A percentile compares a stretch with the other conserved stretches of the same genome.
Conservation (phyloP, 2,888 invertebrate species). For the Laothoe populi region DNA sequence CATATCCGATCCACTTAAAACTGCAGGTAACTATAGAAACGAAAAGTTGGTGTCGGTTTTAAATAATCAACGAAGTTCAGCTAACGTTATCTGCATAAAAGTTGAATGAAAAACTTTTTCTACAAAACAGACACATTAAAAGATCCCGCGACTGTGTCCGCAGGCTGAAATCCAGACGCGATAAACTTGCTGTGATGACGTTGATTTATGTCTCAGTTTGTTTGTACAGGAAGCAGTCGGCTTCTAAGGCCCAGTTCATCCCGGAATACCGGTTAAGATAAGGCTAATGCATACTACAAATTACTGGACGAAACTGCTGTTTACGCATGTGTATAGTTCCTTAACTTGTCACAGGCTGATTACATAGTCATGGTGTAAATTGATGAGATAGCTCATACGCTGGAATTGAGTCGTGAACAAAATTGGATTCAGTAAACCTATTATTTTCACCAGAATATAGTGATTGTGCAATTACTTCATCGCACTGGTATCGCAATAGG, state of each 20-base stretch:
- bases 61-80: constrained; percentile 33
- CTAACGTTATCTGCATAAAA: constrained; percentile 50
- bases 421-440: too few relatives aligned
- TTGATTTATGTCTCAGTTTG: constrained; percentile 82
- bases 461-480: too few relatives aligned
- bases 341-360: background rate
- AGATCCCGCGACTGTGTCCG: constrained; percentile 62
- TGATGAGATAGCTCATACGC: too few relatives aligned
- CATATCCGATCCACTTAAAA: background rate
- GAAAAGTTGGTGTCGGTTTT: constrained; percentile 23
- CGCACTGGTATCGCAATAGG: too few relatives aligned
- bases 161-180: constrained; percentile 61
- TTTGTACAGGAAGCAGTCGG: constrained; percentile 73
- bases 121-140: constrained; percentile 76
- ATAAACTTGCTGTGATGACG: constrained; percentile 76
- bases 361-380: too few relatives aligned
- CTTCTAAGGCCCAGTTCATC: constrained; percentile 63
- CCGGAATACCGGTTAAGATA: constrained; percentile 71
- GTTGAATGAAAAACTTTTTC: constrained; percentile 52
- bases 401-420: too few relatives aligned
- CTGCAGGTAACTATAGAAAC: constrained; percentile 18
- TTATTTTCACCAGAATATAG: too few relatives aligned
- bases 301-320: constrained; percentile 67
- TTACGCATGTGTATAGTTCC: constrained; percentile 51
- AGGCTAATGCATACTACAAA: constrained; percentile 74